Conservation (phyloP, 2,797 vertebrate species). For the Chaetodon trifasciatus region DNA sequence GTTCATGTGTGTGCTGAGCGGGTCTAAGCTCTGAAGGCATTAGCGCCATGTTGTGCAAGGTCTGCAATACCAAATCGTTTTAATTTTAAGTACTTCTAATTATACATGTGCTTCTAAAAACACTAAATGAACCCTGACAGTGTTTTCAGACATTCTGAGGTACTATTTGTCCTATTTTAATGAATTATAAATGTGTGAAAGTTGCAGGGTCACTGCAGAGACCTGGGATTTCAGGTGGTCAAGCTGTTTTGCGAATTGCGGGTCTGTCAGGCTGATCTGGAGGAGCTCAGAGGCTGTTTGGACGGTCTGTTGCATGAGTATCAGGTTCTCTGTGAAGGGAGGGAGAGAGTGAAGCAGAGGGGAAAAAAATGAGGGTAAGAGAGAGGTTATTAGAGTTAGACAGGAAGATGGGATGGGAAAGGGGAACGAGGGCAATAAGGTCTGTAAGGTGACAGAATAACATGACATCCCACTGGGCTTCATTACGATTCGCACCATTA, state of each 20-base stretch:
- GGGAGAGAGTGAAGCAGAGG: conserved; percentile 3
- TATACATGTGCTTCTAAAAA: not conserved
- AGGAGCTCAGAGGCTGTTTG: conserved; percentile 66
- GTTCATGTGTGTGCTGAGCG: not conserved
- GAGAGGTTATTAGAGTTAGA: conserved; percentile 62
- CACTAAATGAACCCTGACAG: not conserved
- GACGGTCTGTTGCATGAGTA: conserved; percentile 64
- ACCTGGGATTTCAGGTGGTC: conserved; percentile 76
- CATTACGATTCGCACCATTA: conserved; percentile 78
- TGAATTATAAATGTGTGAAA: conserved; percentile 18
- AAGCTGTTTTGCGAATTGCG: conserved; percentile 57
- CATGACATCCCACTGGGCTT: conserved; percentile 78
- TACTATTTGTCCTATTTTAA: conserved; percentile 2
- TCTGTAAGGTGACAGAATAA: conserved; percentile 76
- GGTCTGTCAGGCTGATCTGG: conserved; percentile 63
- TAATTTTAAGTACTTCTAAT: not conserved
- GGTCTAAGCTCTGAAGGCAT: not conserved
- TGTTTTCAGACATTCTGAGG: conserved; percentile 4
- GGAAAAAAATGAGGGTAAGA: conserved; percentile 44
- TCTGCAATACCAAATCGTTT: not conserved
- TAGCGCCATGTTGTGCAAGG: not conserved
- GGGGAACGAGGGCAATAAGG: conserved; percentile 44
- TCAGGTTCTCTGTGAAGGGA: conserved; percentile 75
- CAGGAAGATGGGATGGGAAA: conserved; percentile 37
- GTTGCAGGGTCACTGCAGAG: conserved; percentile 6